Base-by-base conservation (phyloP, 2,113 vertebrate species). In the Anarrhichthys ocellatus region DNA sequence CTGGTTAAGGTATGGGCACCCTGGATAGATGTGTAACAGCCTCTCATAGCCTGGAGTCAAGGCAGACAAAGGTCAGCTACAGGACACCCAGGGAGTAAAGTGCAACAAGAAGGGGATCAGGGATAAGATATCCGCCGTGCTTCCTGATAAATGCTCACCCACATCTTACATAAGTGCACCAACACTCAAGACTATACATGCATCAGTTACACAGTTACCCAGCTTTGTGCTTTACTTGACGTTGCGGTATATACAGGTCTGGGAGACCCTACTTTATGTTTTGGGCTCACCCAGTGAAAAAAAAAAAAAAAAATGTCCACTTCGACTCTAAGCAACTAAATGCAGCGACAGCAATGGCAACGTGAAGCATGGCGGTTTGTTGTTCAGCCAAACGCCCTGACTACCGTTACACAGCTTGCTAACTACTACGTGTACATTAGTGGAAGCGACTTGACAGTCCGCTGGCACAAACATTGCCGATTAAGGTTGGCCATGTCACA, bases 21-120 rank as follows among this genome's bases (percentile, higher is more conserved):
- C 52, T 52, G 42, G 38, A 67, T 86, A 17, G 84, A 78, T 87
- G 73, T 83, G 64, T 82, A 81, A 90, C 80, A 79, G 54, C 66
- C 36, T 76, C 15, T 36, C 38, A 5, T 3, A 2, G 20, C 24
- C 66, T 36, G 59, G 1, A 82, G 77, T 50, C 64, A 20, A 36
- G 3, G 36, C 75, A 80, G 3, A 27, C 81, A 83, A 88, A 87
- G 90, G 85, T 85, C 69, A 89, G 40, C 71, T 84, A 46, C 14
- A 82, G 38, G 46, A 40, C 73, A 70, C 27, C 17, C 46, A 59
- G 64, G 44, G 83, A 81, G 62, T 68, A 81, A 88, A 92, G 89
- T 91, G 42, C 84, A 82, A 46, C 22, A 52, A 50, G 40, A 59
- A 78, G 66, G 65, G 65, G 27, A 82, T 64, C 29, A 13, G 18